A percentile compares a stretch with the other conserved stretches of the same genome.
phyloP scores from a whole-genome alignment of 2,888 invertebrate genomes.

The Dryobotodes eremita region DNA sequence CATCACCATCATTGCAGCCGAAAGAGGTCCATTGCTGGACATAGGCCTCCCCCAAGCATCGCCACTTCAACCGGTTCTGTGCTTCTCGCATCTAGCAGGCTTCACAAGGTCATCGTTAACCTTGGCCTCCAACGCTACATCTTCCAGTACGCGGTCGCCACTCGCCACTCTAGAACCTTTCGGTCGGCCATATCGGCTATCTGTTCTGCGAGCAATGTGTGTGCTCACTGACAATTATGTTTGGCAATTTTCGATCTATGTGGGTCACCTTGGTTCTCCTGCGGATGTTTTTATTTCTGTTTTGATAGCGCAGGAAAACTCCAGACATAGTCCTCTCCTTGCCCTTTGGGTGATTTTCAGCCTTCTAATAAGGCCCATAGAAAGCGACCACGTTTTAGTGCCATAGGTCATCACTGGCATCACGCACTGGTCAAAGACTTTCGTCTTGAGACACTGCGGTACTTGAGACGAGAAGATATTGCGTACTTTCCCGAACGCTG shows the following conservation, averaged over 20 bases:
- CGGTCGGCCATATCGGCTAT: not conserved
- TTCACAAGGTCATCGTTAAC: not conserved
- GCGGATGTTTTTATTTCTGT: not conserved
- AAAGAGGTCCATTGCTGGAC: too few species aligned
- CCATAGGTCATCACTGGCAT: not conserved
- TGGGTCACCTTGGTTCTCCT: not conserved
- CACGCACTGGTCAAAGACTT: not conserved
- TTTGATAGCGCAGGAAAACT: not conserved
- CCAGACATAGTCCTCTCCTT: not conserved
- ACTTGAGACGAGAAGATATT: not conserved
- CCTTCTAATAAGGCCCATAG: not conserved
- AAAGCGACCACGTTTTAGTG: not conserved
- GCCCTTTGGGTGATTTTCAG: not conserved
- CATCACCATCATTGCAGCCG: too few species aligned
- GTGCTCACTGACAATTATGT: not conserved
- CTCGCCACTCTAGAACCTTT: not conserved
- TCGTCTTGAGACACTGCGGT: not conserved
- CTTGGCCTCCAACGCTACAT: not conserved
- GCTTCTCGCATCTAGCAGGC: too few species aligned
- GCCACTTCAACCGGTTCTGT: not conserved
- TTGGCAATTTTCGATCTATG: too few species aligned
- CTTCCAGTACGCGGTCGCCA: not conserved
- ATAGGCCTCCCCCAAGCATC: too few species aligned
- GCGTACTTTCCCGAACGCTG: not conserved
- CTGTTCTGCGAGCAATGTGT: not conserved